phyloP scores from a whole-genome alignment of 2,888 invertebrate genomes.

The Plutella xylostella region DNA sequence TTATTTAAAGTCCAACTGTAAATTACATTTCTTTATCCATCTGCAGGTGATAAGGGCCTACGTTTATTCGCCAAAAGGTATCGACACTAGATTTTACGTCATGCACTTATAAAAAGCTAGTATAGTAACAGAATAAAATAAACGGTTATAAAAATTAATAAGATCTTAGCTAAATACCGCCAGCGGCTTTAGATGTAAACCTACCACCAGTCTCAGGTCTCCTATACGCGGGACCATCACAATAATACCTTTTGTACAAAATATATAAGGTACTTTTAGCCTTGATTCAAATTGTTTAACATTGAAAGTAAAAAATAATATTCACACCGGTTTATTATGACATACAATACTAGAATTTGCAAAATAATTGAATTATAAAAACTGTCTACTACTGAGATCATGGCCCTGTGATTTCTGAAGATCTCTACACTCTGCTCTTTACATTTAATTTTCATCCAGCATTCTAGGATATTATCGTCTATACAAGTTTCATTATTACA shows the following conservation, averaged over 20 bases:
- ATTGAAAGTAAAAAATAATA: not conserved
- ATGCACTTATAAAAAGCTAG: not conserved
- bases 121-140: not conserved
- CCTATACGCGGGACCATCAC: not conserved
- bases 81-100: not conserved
- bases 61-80: not conserved
- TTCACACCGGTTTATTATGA: not conserved
- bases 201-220: not conserved
- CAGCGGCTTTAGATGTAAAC: constrained; percentile 32
- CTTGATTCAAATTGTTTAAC: not conserved
- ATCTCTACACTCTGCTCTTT: constrained; percentile 39
- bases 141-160: not conserved
- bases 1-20: not conserved
- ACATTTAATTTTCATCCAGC: constrained; percentile 37
- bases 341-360: constrained; percentile 26
- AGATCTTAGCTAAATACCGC: constrained; percentile 31
- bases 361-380: constrained; percentile 29
- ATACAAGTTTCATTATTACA: constrained; percentile 38
- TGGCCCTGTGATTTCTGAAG: constrained; percentile 36
- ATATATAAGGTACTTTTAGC: constrained; percentile 1
- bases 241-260: constrained; percentile 4
- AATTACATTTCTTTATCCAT: not conserved
- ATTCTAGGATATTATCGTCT: constrained; percentile 49
- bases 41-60: not conserved
- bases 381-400: constrained; percentile 55